Evolutionary conservation across 2,888 invertebrate genomes (phyloP), one percentile per base, ranked within the genome.

Genomic region (Idaea aversata): DNA sequence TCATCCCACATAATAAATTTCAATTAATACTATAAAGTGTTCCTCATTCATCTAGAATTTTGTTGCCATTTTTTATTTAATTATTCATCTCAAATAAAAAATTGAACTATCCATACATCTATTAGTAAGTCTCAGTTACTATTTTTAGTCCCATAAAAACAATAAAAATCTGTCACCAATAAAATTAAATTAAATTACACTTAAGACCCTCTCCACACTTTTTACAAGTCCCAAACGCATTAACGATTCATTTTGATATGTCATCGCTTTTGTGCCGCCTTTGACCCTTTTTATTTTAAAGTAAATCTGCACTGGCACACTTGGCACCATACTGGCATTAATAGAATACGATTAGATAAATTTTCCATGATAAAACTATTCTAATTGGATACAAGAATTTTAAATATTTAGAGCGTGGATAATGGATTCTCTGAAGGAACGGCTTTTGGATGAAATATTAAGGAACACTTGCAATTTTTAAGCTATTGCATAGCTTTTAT

Each of bases 191-290:
- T 15, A 47, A 64, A 64, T 64, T n/a, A 58, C 5, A 58, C 15
- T 58, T 5, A 61, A 60, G 63, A 58, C 61, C 68, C 77, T 84
- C 82, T 64, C 78, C 63, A 3, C 66, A 57, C 70, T 67, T 75
- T 35, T 65, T 78, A 68, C 76, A 76, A 47, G 47, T 70, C 74
- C 75, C 72, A 65, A 74, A 67, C 84, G 81, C 88, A 90, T 91
- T 90, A 90, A 83, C 86, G 82, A 89, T 91, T 87, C 88, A 87
- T 91, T 90, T 85, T 90, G 90, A 88, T 87, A 88, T 89, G 88
- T 91, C 91, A 90, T 91, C 88, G 82, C 79, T 75, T 79, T 76
- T 77, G 74, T 79, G 70, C 74, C 70, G 73, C 69, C 73, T 72
- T 62, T 57, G n/a, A 61, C 57, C 67, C 65, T 65, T 65, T 69